Evolutionary conservation across 1,140 invertebrate species (phyloP), one percentile per base, ranked within the genome.

Genomic region (Aphaenogaster floridana): DNA sequence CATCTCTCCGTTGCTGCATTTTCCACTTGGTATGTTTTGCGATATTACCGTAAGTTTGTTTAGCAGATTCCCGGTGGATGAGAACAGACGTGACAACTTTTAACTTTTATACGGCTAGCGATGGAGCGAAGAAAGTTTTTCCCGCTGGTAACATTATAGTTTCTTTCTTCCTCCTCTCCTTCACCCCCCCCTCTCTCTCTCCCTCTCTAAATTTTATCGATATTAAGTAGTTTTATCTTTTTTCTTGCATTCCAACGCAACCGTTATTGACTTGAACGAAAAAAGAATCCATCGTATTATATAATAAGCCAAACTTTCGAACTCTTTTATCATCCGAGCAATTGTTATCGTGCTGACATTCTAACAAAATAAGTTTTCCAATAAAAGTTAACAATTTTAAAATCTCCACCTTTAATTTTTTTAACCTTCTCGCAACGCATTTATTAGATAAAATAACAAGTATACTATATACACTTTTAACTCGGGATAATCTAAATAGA

Each of bases 1-100:
- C 28, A 83, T 74, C 54, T 83, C 52, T n/a, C 9, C 52, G 39
- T 72, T 42, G 54, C n/a, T 74, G 28, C 28, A 48, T 83, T 83
- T 83, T 83, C 52, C 42, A 52, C 69, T 74, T 42, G 68, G 39
- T 83, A 48, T 74, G 69, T 83, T 74, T 74, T 74, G 52, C 64
- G 36, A 81, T 61, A 48, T 74, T 59, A 61, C 50, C n/a, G 48
- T 61, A 61, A 83, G 80, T 74, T 83, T 83, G 52, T 52, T 83
- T 61, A 54, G 52, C 28, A 61, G 54, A 74, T 42, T 54, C 42
- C 21, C 39, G 21, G 68, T 61, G 54, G 39, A 74, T 52, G 45
- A 17, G 45, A 83, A 83, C 17, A 72, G 28, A 83, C 54, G 80
- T 83, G 69, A 74, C 68, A 61, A 83, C 54, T 74, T 83, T 83